These are phyloP conservation scores for Drosophila multiciliata DNA, from an alignment of 2,888 invertebrate genomes.

Conservation along the genomic window DNA sequence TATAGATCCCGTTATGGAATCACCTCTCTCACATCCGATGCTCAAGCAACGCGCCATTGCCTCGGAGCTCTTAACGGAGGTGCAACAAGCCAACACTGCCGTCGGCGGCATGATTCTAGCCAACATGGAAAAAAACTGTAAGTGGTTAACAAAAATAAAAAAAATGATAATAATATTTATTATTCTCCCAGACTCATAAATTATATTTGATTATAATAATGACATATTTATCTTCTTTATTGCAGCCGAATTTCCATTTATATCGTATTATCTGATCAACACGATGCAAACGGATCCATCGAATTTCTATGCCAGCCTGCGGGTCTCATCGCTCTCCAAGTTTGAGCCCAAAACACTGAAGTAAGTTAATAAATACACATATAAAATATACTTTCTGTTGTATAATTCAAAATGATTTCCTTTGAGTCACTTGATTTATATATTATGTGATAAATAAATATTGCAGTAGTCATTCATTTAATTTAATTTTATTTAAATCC, in stretches of 20 bases:
- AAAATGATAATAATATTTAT: not conserved
- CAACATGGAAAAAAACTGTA: constrained; percentile 94
- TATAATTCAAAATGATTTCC: not conserved
- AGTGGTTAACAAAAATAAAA: constrained; percentile 45
- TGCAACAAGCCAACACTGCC: constrained; percentile 89
- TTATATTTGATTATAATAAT: not conserved
- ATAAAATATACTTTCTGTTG: not conserved
- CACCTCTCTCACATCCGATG: constrained; percentile 92
- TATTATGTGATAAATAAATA: not conserved
- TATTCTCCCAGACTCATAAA: not conserved
- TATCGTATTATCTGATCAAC: constrained; percentile 95
- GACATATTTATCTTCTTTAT: constrained; percentile 38
- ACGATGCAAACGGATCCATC: constrained; percentile 94
- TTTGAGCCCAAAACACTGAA: constrained; percentile 92
- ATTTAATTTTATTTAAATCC: not conserved
- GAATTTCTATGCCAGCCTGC: constrained; percentile 93
- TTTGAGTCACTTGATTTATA: not conserved
- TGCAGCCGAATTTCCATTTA: constrained; percentile 95
- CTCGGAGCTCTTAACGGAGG: constrained; percentile 90
- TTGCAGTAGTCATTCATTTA: too few relatives aligned
- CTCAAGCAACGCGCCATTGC: constrained; percentile 92
- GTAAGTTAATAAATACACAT: constrained; percentile 65
- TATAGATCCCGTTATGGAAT: constrained; percentile 93
- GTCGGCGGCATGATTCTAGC: constrained; percentile 94
- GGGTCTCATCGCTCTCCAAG: constrained; percentile 92